Evolutionary conservation across 1,140 invertebrate genomes (phyloP), one percentile per base, ranked within the genome.

Genomic region (Lepidotrigona ventralis): DNA sequence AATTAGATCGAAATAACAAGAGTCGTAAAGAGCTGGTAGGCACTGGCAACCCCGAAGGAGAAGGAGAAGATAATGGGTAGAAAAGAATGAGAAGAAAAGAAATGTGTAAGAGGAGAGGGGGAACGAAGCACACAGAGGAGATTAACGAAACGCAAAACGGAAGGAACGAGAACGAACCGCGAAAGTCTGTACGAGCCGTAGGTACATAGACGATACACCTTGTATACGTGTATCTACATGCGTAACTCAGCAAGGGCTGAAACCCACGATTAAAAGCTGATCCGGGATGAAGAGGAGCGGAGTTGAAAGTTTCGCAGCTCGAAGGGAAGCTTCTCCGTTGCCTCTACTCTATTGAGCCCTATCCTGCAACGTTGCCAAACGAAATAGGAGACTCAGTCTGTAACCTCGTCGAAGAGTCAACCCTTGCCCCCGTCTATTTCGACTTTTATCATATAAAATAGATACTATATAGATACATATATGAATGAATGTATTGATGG

Each of bases 251-350:
- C 17, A 19, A 63, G 56, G 53, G 53, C n/a, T 46, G 81, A 56
- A 89, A 81, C 64, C 74, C 51, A 64, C 91, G 92, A 93, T 93
- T 93, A 93, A 93, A 92, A 88, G 84, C 87, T 92, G 91, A 93
- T 93, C 89, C 87, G 69, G 83, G 84, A 88, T 90, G 88, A 91
- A 91, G 90, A 90, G 33, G 33, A 92, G 90, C 88, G 83, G 87
- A 29, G 83, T 78, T 63, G 86, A 88, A 92, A 92, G 91, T 92
- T 92, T 84, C 76, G 81, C 76, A 81, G 19, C 6, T 81, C 83
- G 86, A 84, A 79, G 77, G 86, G n/a, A n/a, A 60, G 88, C 84
- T 39, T 39, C 84, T 39, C 58, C 39, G 79, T 8, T 26, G 5
- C 46, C 54, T 54, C 58, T 33, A 3, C 33, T 3, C 46, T 77